These are phyloP conservation scores for Neofelis nebulosa DNA, from an alignment of 2,113 vertebrate genomes.

Conservation along the genomic window DNA sequence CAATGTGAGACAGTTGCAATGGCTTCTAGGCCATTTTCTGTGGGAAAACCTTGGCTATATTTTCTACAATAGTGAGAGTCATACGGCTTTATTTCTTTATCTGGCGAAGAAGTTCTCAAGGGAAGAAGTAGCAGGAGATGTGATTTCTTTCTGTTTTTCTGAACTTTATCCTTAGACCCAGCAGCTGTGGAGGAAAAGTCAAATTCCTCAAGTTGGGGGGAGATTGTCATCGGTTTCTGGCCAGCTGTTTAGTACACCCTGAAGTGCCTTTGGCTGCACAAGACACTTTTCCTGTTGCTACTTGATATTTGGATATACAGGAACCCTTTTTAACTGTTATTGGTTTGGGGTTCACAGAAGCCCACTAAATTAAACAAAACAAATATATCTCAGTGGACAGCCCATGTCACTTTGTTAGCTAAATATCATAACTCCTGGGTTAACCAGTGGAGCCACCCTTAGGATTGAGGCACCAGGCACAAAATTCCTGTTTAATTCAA, in stretches of 20 bases:
- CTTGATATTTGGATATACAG: background rate
- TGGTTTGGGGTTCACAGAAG: background rate
- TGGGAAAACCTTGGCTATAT: background rate
- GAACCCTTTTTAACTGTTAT: background rate
- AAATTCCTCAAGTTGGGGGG: background rate
- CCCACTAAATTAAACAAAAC: background rate
- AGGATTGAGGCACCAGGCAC: background rate
- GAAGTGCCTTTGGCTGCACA: background rate
- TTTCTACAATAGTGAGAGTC: background rate
- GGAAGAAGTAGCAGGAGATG: background rate
- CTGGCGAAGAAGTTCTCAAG: background rate
- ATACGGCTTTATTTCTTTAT: background rate
- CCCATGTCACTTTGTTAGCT: background rate
- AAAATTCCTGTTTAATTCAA: background rate
- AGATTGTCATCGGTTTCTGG: background rate
- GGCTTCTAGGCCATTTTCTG: background rate
- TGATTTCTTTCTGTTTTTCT: background rate
- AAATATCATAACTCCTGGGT: background rate
- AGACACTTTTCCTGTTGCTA: background rate
- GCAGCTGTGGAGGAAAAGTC: background rate
- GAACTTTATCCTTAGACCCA: background rate
- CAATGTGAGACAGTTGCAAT: background rate
- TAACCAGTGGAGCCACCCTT: background rate
- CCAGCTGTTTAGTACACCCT: background rate
- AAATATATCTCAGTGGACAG: background rate